Evolutionary conservation across 2,113 vertebrate species (phyloP).

Genomic region (Tragelaphus strepsiceros): DNA sequence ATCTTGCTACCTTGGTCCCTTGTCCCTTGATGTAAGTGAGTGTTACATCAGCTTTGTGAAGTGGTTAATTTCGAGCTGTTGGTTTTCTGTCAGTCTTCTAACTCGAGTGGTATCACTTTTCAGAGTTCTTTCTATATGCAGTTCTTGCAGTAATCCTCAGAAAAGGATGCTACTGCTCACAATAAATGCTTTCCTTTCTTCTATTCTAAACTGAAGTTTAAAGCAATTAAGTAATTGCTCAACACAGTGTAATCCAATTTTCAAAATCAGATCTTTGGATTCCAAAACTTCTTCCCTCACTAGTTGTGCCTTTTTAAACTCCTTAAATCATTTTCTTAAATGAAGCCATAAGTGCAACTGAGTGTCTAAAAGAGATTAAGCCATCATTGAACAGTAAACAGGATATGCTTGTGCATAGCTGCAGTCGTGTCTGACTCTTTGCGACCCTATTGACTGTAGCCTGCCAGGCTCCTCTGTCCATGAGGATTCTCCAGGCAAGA

Average conservation of each 20-base stretch:
- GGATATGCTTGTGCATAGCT: not conserved
- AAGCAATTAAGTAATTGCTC: not conserved
- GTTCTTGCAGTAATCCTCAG: not conserved
- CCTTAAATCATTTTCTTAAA: not conserved
- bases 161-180: not conserved
- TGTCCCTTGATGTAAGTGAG: not conserved
- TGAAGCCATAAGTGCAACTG: not conserved
- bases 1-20: not conserved
- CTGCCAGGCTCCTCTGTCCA: not conserved
- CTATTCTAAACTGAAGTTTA: not conserved
- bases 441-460: not conserved
- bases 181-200: not conserved
- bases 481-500: not conserved
- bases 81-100: not conserved
- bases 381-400: not conserved
- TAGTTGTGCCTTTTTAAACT: not conserved
- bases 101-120: not conserved
- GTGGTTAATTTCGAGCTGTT: not conserved
- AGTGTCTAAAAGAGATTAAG: not conserved
- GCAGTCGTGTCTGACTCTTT: not conserved
- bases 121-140: not conserved
- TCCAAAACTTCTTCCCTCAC: not conserved
- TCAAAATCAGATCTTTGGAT: not conserved
- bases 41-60: not conserved
- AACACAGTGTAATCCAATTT: not conserved